Conservation (phyloP, 2,113 vertebrate species). For the Ammospiza nelsoni region DNA sequence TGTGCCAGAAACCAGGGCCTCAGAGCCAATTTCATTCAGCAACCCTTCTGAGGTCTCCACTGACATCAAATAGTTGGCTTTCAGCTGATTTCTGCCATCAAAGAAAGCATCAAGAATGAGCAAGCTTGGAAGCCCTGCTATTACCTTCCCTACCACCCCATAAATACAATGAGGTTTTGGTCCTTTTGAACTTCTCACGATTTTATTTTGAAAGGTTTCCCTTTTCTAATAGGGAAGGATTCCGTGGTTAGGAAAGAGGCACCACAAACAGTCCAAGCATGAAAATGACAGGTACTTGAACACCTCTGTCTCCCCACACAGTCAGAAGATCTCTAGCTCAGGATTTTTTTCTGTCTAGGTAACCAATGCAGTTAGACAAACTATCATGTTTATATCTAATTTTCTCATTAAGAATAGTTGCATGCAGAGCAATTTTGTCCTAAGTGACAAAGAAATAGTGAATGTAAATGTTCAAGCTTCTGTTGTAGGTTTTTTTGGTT, state of each 20-base stretch:
- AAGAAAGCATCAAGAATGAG: neutral
- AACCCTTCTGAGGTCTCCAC: conserved; percentile 86
- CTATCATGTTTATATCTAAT: neutral
- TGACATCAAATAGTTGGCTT: conserved; percentile 87
- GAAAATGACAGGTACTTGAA: neutral
- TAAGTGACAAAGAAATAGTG: neutral
- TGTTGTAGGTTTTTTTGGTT: neutral
- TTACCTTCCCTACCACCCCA: neutral
- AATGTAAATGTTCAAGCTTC: neutral
- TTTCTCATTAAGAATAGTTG: neutral
- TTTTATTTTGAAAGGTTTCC: neutral
- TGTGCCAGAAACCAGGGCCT: conserved; percentile 81
- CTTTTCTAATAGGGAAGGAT: neutral
- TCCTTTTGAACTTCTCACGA: neutral
- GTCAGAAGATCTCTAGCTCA: neutral
- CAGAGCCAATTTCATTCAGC: conserved; percentile 86
- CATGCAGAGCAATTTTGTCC: neutral
- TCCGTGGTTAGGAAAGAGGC: neutral
- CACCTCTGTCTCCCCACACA: neutral
- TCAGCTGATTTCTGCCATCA: conserved; percentile 85
- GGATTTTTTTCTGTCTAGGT: neutral
- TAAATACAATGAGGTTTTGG: neutral
- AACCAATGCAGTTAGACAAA: neutral
- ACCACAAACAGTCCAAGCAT: neutral
- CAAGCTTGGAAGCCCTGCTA: neutral